Conservation (phyloP, 1,140 invertebrate genomes). For the Drosophila repleta region DNA sequence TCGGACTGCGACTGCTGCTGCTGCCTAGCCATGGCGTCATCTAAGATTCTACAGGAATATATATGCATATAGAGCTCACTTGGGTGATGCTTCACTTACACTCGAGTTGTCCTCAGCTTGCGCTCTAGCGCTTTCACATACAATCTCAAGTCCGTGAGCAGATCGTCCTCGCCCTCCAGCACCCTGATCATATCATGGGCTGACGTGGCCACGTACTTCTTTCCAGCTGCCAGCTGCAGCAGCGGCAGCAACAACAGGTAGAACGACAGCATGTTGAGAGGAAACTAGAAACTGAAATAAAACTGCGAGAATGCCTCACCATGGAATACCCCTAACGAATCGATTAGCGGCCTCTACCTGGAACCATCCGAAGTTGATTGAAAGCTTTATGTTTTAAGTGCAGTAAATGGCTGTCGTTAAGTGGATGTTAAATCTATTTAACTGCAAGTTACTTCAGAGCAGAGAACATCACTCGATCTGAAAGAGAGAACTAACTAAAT, state of each 20-base stretch:
- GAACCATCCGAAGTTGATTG: no score
- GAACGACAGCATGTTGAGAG: background rate
- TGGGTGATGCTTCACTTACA: background rate
- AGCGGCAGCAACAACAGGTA: constrained; percentile 32
- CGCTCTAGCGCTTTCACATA: constrained; percentile 14
- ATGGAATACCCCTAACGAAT: constrained; percentile 8
- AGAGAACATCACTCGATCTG: no score
- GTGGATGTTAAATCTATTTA: no score
- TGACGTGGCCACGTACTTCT: constrained; percentile 34
- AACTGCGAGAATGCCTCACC: background rate
- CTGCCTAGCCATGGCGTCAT: constrained; percentile 7
- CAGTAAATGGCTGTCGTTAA: no score
- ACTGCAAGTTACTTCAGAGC: no score
- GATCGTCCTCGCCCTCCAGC: constrained; percentile 43
- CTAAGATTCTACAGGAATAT: background rate
- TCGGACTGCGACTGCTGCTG: background rate
- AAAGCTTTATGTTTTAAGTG: no score
- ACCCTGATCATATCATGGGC: constrained; percentile 18
- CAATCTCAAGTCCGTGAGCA: constrained; percentile 25
- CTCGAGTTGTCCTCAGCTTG: constrained; percentile 1
- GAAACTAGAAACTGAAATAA: constrained; percentile 4
- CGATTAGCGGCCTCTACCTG: background rate
- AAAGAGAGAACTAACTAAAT: no score
- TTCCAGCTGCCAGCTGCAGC: background rate
- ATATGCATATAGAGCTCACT: background rate